Base-by-base conservation (phyloP, 2,113 vertebrate genomes). In the Ptychochromis oligacanthus region DNA sequence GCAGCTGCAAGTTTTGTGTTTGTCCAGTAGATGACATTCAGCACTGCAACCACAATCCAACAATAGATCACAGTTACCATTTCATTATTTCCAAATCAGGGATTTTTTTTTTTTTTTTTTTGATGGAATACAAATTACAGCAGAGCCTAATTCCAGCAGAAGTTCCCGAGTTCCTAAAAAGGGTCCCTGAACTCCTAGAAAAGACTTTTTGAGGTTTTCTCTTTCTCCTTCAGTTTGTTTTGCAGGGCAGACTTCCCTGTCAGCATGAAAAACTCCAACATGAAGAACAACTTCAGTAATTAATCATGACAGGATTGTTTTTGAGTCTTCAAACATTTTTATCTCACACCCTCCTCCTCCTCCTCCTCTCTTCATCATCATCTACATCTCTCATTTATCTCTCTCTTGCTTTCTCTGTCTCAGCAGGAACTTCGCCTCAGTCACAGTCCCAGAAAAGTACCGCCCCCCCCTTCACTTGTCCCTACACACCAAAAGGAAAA, bases 351-450 rank as follows among this genome's bases (percentile, higher is more conserved):
- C 46, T 61, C 77, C 24, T 28, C 46, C 46, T 46, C 60, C 67
- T 55, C 64, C 65, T 58, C 61, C 40, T 55, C 64, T 70, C 46
- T 74, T 77, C 52, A 75, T 84, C 86, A 82, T 75, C 81, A 77
- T 92, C 82, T 84, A 82, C 82, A 81, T 82, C 80, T 77, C 43
- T 85, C 87, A 87, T 93, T 91, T 87, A 75, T 90, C 84, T 84
- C 82, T 54, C 77, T 22, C 79, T 83, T 79, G 49, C 82, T 90
- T 79, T 88, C 81, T 85, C 74, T 81, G 65, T 54, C 90, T 31
- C 88, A 91, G 83, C 80, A 46, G 90, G 81, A 56, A 5, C 65
- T 83, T 83, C 6, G 24, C 59, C 62, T 80, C 78, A 70, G 49
- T 80, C 83, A 74, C 74, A 80, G 52, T 72, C 70, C 72, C 54